Evolutionary conservation across 2,113 vertebrate species (phyloP).

Genomic region (Carlito syrichta): DNA sequence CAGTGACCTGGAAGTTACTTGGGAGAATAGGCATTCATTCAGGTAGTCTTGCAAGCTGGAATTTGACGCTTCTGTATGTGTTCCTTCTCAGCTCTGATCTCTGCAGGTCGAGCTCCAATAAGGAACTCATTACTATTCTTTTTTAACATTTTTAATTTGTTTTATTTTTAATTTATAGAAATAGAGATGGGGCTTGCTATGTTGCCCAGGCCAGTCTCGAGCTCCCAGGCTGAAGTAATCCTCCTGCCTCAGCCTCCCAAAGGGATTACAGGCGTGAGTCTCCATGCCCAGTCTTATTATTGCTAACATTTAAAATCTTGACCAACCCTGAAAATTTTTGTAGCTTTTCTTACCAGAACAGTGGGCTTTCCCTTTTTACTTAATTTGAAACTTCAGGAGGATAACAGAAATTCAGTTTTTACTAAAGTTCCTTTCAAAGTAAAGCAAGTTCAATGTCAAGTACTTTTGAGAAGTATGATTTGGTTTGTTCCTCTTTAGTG

Average conservation of each 20-base stretch:
- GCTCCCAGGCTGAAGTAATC: too few relatives aligned
- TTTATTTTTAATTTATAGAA: too few relatives aligned
- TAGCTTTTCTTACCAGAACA: background rate
- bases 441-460: background rate
- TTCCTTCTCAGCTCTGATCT: background rate
- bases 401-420: background rate
- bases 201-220: too few relatives aligned
- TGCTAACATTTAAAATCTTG: background rate
- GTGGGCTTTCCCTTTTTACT: background rate
- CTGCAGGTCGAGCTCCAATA: background rate
- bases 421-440: background rate
- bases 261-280: too few relatives aligned
- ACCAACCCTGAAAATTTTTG: background rate
- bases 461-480: background rate
- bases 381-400: background rate
- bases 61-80: background rate
- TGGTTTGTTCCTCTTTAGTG: conserved; percentile 2
- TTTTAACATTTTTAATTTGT: too few relatives aligned
- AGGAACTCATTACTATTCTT: too few relatives aligned
- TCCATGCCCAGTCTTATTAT: too few relatives aligned
- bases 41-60: background rate
- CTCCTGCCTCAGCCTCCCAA: too few relatives aligned
- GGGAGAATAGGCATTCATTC: background rate
- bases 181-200: too few relatives aligned
- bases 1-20: background rate